phyloP scores from a whole-genome alignment of 2,113 vertebrate species.

The Microtus montanus region DNA sequence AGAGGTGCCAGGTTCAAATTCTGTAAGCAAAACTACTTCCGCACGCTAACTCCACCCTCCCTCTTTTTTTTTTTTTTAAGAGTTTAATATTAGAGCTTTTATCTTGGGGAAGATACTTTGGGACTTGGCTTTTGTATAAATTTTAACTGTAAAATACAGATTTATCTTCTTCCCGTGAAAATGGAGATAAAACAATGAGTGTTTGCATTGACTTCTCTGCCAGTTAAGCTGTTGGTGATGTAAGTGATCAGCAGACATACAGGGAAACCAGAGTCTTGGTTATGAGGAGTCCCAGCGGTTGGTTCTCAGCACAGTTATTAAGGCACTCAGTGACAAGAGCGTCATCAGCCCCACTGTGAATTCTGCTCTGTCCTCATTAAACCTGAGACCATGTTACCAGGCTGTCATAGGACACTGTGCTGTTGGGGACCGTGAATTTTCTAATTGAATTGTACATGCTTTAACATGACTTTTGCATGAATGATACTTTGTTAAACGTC shows the following conservation, averaged over 20 bases:
- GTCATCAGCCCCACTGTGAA: slow-evolving; percentile 84
- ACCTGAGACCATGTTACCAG: slow-evolving; percentile 80
- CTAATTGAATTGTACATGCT: slow-evolving; percentile 88
- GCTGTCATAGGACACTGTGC: slow-evolving; percentile 83
- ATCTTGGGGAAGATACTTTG: slow-evolving; percentile 78
- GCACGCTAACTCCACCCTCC: slow-evolving; percentile 86
- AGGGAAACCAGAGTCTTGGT: no score
- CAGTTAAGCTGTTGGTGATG: no score
- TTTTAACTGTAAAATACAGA: slow-evolving; percentile 79
- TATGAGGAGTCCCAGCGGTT: no score
- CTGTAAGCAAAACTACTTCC: slow-evolving; percentile 81
- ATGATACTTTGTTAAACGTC: slow-evolving; percentile 88
- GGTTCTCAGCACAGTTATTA: no score
- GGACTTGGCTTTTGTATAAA: slow-evolving; percentile 82
- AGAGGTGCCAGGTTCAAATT: slow-evolving; percentile 80
- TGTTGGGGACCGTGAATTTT: slow-evolving; percentile 88
- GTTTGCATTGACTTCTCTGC: slow-evolving; percentile 29
- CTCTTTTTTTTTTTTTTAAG: slow-evolving; percentile 46
- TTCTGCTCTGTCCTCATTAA: slow-evolving; percentile 78
- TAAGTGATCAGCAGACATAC: no score
- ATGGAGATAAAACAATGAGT: slow-evolving; percentile 27
- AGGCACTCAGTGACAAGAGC: no score
- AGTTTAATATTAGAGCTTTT: slow-evolving; percentile 77
- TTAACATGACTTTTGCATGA: slow-evolving; percentile 88
- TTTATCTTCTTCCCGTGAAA: slow-evolving; percentile 67